A percentile compares a stretch with the other conserved stretches of the same genome.
Evolutionary conservation across 2,797 vertebrate genomes (phyloP).

Genomic region (Selene dorsalis): DNA sequence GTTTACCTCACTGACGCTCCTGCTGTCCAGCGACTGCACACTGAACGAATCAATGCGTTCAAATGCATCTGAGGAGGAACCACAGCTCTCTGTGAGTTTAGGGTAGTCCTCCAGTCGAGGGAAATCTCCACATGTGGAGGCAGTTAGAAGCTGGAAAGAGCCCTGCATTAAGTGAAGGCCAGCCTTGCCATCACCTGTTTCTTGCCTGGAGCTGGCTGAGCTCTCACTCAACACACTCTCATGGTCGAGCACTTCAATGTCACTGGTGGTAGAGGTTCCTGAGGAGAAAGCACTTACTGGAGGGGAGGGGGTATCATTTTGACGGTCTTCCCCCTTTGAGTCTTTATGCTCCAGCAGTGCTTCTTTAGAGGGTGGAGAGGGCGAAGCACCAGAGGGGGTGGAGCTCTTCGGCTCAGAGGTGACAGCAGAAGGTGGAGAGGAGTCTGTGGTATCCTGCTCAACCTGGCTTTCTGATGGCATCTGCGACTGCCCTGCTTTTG

Average conservation of each 20-base stretch:
- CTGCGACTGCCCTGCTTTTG: conserved; percentile 54
- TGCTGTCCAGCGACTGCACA: conserved; percentile 96
- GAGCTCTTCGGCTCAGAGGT: conserved; percentile 60
- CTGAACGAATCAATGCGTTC: conserved; percentile 99
- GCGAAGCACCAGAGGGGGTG: conserved; percentile 71
- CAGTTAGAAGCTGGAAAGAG: conserved; percentile 95
- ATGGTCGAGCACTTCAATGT: conserved; percentile 98
- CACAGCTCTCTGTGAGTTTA: conserved; percentile 95
- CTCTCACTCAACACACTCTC: conserved; percentile 99
- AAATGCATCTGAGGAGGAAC: conserved; percentile 97
- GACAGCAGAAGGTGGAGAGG: conserved; percentile 47
- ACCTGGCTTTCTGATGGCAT: conserved; percentile 34
- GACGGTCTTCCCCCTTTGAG: conserved; percentile 92
- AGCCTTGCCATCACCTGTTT: conserved; percentile 91
- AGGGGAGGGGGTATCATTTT: conserved; percentile 96
- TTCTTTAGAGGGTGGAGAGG: conserved; percentile 85
- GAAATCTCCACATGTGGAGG: conserved; percentile 93
- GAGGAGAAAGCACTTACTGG: conserved; percentile 97
- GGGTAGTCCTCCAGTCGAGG: conserved; percentile 93
- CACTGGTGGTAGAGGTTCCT: conserved; percentile 98
- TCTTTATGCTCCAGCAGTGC: conserved; percentile 88
- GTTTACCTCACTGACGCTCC: conserved; percentile 98
- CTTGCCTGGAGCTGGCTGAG: conserved; percentile 96
- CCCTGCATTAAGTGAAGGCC: conserved; percentile 96
- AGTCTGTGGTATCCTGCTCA: conserved; percentile 49